phyloP scores from a whole-genome alignment of 2,113 vertebrate genomes.

The Cairina moschata region DNA sequence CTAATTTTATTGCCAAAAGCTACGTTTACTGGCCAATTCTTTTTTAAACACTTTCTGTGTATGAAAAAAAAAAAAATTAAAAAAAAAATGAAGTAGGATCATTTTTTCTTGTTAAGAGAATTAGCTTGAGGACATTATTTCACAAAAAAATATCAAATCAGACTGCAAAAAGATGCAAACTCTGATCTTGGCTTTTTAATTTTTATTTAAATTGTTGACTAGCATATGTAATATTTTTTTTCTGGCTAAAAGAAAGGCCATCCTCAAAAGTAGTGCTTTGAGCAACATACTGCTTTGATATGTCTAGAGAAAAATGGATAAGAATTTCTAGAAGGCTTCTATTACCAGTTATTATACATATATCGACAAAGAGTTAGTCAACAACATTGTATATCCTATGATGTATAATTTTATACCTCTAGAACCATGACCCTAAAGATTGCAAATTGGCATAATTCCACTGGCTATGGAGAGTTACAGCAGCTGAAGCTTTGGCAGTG shows the following conservation, averaged over 20 bases:
- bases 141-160: neutral
- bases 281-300: neutral
- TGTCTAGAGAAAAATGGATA: neutral
- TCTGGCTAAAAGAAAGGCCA: neutral
- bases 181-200: neutral
- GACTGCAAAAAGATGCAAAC: neutral
- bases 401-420: neutral
- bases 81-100: neutral
- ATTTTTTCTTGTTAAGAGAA: neutral
- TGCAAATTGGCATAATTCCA: neutral
- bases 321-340: neutral
- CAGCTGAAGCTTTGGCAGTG: constrained; percentile 12
- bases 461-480: neutral
- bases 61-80: neutral
- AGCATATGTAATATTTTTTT: neutral
- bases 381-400: neutral
- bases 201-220: neutral
- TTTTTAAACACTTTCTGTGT: neutral
- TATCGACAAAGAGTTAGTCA: neutral
- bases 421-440: neutral
- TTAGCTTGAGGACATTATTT: neutral
- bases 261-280: neutral
- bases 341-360: neutral
- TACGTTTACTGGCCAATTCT: neutral
- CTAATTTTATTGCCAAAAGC: neutral